Conservation (phyloP, 1,140 invertebrate genomes). For the Luehdorfia chinensis region DNA sequence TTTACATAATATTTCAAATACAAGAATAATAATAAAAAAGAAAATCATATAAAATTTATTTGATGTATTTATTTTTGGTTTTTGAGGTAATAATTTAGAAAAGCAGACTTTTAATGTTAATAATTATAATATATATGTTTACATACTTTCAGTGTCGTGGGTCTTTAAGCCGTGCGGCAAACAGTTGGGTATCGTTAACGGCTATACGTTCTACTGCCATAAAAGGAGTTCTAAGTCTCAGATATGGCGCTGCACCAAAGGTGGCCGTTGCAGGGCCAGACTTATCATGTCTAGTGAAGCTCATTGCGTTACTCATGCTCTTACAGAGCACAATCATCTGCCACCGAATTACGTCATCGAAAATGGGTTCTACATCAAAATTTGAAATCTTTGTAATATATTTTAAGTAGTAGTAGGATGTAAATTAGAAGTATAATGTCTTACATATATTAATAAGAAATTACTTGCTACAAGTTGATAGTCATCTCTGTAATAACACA, state of each 20-base stretch:
- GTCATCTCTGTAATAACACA: too few relatives aligned
- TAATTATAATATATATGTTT: background rate
- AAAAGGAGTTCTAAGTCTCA: slow-evolving; percentile 25
- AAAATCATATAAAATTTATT: too few relatives aligned
- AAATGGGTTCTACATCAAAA: slow-evolving; percentile 28
- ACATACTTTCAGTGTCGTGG: slow-evolving; percentile 27
- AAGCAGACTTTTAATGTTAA: too few relatives aligned
- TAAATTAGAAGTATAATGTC: too few relatives aligned
- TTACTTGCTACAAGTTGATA: too few relatives aligned
- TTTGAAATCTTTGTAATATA: slow-evolving; percentile 10
- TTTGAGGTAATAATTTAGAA: too few relatives aligned
- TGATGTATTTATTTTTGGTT: too few relatives aligned
- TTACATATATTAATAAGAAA: too few relatives aligned
- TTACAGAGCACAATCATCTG: slow-evolving; percentile 28
- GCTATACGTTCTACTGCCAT: slow-evolving; percentile 40
- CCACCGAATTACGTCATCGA: slow-evolving; percentile 32
- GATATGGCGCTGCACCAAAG: slow-evolving; percentile 34
- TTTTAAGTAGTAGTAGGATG: slow-evolving; percentile 21
- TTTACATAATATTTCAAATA: too few relatives aligned
- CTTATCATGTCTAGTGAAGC: slow-evolving; percentile 27
- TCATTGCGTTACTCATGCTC: slow-evolving; percentile 18
- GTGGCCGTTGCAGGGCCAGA: slow-evolving; percentile 29
- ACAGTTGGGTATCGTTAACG: slow-evolving; percentile 30
- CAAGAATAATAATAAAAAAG: too few relatives aligned
- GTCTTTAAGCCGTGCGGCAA: slow-evolving; percentile 29